Base-by-base conservation (phyloP, 2,113 vertebrate genomes). In the Bungarus multicinctus region DNA sequence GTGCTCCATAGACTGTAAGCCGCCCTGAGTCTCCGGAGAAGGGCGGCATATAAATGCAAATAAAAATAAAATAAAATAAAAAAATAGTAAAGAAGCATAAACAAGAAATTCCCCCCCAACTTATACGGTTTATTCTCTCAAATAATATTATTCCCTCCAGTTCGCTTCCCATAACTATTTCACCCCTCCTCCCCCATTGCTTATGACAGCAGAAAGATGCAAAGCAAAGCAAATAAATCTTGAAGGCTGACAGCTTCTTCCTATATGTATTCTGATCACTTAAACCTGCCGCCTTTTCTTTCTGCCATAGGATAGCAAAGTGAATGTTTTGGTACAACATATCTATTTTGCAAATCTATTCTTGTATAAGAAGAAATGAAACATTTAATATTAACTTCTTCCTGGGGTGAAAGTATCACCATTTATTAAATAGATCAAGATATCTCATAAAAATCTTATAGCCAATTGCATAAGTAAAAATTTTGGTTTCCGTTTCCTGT, bases 381-480 rank as follows among this genome's bases (percentile, higher is more conserved):
- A 60, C 43, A 87, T 52, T 94, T 12, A 93, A 89, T 4, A 52
- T 91, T 88, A 92, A 91, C 2, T 69, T 4, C 52, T 93, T 93
- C 74, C 11, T 89, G 81, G 81, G 3, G 10, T 12, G 69, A 30
- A 43, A 90, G 47, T 3, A 47, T 16, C 54, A 18, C 0, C 0
- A 60, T 92, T 23, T 30, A 18, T 5, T 39, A 34, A 60, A 23
- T 23, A 81, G 27, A 18, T 90, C n/a, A 89, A 22, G 91, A 9
- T 90, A 11, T 52, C 27, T 90, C 87, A 89, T 93, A 94, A 88
- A 94, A 94, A 0, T 88, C 93, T 90, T 94, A 25, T 88, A 94
- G 74, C 52, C 30, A 94, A 95, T 94, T 39, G 58, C 88, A 92
- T 74, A 91, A 94, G 93, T 94, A 95, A 30, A 18, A 95, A 91